Evolutionary conservation across 2,888 invertebrate genomes (phyloP), one percentile per base, ranked within the genome.

Genomic region (Teleogryllus oceanicus): DNA sequence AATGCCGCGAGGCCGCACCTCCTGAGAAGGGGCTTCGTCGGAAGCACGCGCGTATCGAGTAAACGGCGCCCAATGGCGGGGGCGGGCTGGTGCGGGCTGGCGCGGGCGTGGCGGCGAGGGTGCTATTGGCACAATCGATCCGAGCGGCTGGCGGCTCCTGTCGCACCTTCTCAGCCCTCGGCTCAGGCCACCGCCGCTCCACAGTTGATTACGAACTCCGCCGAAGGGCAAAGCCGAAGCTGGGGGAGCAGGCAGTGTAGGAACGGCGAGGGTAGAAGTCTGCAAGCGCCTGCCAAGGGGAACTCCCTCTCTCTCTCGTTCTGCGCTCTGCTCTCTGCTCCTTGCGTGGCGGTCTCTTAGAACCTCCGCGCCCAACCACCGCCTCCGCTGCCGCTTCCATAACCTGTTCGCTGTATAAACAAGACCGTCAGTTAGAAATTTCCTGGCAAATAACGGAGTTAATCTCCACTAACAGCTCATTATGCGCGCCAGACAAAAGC

Each of bases 401-500:
- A 77, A 77, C 49, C 77, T 77, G 49, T 49, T n/a, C 49, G 20
- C n/a, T 76, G 78, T 62, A 78, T 78, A 80, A 78, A 80, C 78
- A 78, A 80, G 75, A 51, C 74, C 51, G 81, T 81, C 77, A 77
- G 77, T 80, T 81, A 78, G 81, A 81, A 81, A 82, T 81, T 82
- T 81, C 80, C 80, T 77, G 80, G 80, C 82, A 81, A 82, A 82
- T 80, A 80, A 77, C 50, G 24, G 37, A 77, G 81, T 80, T 82
- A 82, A 82, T 82, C 82, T 82, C 81, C 77, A 81, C 80, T 80
- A 82, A 82, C 82, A 82, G 82, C 82, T 82, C 81, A 82, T 82
- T 82, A 82, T 82, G 81, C 78, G 80, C 78, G 74, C 49, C 77
- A 80, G 78, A 78, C 80, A 75, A 78, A 80, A 77, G 80, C 80